Evolutionary conservation across 2,888 invertebrate species (phyloP), one percentile per base, ranked within the genome.

Genomic region (Agrochola litura): DNA sequence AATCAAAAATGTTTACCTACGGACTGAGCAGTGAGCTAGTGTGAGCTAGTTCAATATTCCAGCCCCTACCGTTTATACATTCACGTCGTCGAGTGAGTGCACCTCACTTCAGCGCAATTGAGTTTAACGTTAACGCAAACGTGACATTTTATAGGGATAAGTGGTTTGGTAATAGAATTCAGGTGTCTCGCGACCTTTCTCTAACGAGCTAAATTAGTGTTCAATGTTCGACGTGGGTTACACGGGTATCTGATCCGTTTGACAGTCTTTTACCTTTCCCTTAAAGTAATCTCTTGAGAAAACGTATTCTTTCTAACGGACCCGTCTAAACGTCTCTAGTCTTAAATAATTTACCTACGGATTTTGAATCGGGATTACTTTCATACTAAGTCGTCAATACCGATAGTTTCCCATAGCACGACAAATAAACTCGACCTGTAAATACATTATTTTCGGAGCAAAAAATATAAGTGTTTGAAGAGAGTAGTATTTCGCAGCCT

Each of bases 1-100:
- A 93, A 95, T 94, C 93, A 94, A 94, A 94, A 93, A 93, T 94
- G 92, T 95, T 95, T 95, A 94, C 94, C 91, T 84, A 86, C 86
- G 85, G 88, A 91, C 89, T 89, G 87, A 90, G 80, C 80, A 75
- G 56, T 68, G 72, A 60, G 79, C 49, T 5, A 56, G 58, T 30
- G 58, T 19, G 58, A 79, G 90, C 92, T 88, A 86, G 91, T 89
- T 91, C 92, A 93, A 94, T 93, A 93, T 93, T 91, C 89, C 49
- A 79, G 84, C 76, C 87, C 86, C 84, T 86, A 86, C 79, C 37
- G 90, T 89, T 89, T 90, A 89, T 85, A 85, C 90, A 90, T 90
- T 90, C 90, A 90, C 89, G 83, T 79, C 86, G 75, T 75, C 83
- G 82, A 79, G 79, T 70, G 79, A 84, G 82, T 87, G 85, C 86